A percentile compares a stretch with the other conserved stretches of the same genome.
These are phyloP conservation scores for Tor tambroides DNA, from an alignment of 2,113 vertebrate species.

Conservation along the genomic window DNA sequence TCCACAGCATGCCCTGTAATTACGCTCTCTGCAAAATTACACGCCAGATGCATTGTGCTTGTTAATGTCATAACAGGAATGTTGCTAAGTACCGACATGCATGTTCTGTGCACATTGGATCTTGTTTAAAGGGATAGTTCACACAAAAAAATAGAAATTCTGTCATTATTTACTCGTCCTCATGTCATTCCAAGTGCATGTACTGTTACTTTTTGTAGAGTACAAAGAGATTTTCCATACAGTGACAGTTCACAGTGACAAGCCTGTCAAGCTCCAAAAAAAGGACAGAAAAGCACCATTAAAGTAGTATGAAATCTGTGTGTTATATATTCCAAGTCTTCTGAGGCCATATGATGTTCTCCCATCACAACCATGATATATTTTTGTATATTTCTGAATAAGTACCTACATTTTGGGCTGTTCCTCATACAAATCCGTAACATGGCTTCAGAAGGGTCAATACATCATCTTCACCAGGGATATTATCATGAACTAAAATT, in stretches of 20 bases:
- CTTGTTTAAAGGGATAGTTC: neutral
- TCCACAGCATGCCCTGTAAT: neutral
- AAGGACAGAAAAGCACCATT: neutral
- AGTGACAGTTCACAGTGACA: neutral
- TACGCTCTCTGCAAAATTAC: constrained; percentile 11
- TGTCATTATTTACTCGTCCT: neutral
- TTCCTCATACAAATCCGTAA: too few relatives aligned
- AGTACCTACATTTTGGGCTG: neutral
- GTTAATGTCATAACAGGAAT: constrained; percentile 28
- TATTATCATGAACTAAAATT: too few relatives aligned
- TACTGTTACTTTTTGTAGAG: neutral
- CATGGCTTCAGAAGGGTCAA: too few relatives aligned
- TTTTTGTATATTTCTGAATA: neutral
- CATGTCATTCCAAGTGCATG: neutral
- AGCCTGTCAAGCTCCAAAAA: neutral
- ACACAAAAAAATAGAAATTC: neutral
- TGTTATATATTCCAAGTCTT: neutral
- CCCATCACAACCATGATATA: neutral
- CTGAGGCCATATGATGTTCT: neutral
- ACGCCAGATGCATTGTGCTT: neutral
- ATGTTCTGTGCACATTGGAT: neutral
- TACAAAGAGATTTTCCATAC: neutral
- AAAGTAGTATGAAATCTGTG: neutral
- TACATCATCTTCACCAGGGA: too few relatives aligned
- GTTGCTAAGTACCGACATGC: neutral